A percentile compares a stretch with the other conserved stretches of the same genome.
Evolutionary conservation across 1,140 invertebrate species (phyloP).

Genomic region (Apis laboriosa): DNA sequence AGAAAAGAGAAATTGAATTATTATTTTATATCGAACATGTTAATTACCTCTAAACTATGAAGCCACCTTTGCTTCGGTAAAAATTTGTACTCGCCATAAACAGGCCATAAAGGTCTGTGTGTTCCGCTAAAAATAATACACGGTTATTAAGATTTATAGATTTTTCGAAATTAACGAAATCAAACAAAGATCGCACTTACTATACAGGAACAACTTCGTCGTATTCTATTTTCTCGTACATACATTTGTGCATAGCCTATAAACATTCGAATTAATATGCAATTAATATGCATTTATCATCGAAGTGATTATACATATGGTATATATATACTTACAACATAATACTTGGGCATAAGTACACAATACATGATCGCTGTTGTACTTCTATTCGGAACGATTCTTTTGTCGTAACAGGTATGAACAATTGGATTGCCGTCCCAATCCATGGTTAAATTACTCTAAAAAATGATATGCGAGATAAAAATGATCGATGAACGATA

Average conservation of each 20-base stretch:
- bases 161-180: neutral
- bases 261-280: neutral
- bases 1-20: neutral
- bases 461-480: slow-evolving; percentile 64
- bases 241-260: slow-evolving; percentile 86
- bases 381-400: slow-evolving; percentile 78
- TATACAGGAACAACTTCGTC: slow-evolving; percentile 82
- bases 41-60: slow-evolving; percentile 88
- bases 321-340: slow-evolving; percentile 78
- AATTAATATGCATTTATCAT: neutral
- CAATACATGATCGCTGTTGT: slow-evolving; percentile 82
- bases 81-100: slow-evolving; percentile 92
- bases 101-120: slow-evolving; percentile 90
- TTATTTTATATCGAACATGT: neutral
- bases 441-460: slow-evolving; percentile 87
- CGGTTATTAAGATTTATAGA: slow-evolving; percentile 9
- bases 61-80: slow-evolving; percentile 92
- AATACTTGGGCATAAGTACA: slow-evolving; percentile 83
- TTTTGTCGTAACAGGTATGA: slow-evolving; percentile 85
- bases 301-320: too few species aligned
- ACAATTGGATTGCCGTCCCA: slow-evolving; percentile 85
- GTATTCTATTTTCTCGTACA: slow-evolving; percentile 87
- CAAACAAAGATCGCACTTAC: slow-evolving; percentile 67
- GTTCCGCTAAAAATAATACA: slow-evolving; percentile 84
- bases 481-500: neutral